These are phyloP conservation scores for Phragmatobia fuliginosa DNA, from an alignment of 2,888 invertebrate genomes.

Conservation along the genomic window DNA sequence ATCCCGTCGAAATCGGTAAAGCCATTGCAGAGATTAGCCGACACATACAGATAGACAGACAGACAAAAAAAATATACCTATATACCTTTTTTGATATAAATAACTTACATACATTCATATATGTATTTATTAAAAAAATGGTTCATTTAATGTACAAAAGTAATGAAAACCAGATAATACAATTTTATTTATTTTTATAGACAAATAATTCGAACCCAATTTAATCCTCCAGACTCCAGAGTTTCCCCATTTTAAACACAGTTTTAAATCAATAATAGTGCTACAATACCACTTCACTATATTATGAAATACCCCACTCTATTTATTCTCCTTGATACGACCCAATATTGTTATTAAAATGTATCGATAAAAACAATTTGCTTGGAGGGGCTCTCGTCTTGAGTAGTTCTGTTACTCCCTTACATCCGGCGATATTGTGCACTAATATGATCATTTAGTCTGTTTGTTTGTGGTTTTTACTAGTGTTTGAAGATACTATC, in stretches of 20 bases:
- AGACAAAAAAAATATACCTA: too few relatives aligned
- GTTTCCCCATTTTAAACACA: background rate
- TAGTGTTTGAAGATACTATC: background rate
- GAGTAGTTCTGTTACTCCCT: slow-evolving; percentile 33
- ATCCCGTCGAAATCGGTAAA: too few relatives aligned
- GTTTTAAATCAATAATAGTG: too few relatives aligned
- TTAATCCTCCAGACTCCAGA: too few relatives aligned
- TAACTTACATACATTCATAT: too few relatives aligned
- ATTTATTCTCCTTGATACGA: slow-evolving; percentile 19
- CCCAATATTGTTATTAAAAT: slow-evolving; percentile 53
- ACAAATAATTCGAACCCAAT: background rate
- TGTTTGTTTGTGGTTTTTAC: slow-evolving; percentile 10
- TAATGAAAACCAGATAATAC: too few relatives aligned
- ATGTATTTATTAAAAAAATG: too few relatives aligned
- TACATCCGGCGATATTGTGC: slow-evolving; percentile 54
- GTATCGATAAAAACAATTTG: slow-evolving; percentile 68
- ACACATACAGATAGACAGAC: too few relatives aligned
- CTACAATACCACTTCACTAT: background rate
- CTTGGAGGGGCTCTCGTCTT: slow-evolving; percentile 47
- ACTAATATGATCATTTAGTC: slow-evolving; percentile 9
- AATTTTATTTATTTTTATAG: too few relatives aligned
- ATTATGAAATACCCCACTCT: background rate
- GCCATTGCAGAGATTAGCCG: too few relatives aligned
- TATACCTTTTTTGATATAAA: too few relatives aligned
- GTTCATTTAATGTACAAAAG: too few relatives aligned